Percentiles rank a stretch among this genome's conserved stretches.
Conservation (phyloP, 2,888 invertebrate genomes). For the Steromphala cineraria region DNA sequence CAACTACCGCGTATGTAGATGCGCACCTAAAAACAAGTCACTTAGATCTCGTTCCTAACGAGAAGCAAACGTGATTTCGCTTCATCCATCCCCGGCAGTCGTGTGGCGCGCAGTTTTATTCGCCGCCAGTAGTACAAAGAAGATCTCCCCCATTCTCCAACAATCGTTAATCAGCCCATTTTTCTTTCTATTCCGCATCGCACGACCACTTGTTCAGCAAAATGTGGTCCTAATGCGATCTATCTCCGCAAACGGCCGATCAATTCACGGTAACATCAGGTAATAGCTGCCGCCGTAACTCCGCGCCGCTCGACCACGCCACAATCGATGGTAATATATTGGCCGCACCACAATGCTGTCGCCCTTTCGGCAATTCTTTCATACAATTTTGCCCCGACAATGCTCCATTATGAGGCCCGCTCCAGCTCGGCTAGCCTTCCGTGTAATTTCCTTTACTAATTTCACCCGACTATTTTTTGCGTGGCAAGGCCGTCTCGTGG, state of each 20-base stretch:
- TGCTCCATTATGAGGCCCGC: not conserved
- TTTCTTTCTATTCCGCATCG: not conserved
- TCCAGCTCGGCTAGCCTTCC: not conserved
- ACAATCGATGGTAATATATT: constrained; percentile 1
- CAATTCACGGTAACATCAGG: not conserved
- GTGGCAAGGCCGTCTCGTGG: not conserved
- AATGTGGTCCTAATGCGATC: constrained; percentile 3
- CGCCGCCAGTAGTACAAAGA: not conserved
- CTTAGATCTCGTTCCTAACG: not conserved
- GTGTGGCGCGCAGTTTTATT: not conserved
- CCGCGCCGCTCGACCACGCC: not conserved
- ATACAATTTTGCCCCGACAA: not conserved
- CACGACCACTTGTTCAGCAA: not conserved
- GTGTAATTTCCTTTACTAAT: constrained; percentile 8
- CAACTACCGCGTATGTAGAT: not conserved
- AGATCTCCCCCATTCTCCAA: not conserved
- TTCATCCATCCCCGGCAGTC: not conserved
- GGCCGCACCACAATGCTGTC: not conserved
- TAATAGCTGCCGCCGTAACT: constrained; percentile 2
- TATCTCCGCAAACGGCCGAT: constrained; percentile 7
- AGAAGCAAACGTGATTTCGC: not conserved
- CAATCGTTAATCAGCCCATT: constrained; percentile 6
- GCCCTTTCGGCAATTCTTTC: not conserved
- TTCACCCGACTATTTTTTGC: not conserved
- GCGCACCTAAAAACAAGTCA: not conserved